Percentiles rank a stretch among this genome's conserved stretches.
These are phyloP conservation scores for Drosophila conformis DNA, from an alignment of 2,888 invertebrate genomes.

Conservation along the genomic window DNA sequence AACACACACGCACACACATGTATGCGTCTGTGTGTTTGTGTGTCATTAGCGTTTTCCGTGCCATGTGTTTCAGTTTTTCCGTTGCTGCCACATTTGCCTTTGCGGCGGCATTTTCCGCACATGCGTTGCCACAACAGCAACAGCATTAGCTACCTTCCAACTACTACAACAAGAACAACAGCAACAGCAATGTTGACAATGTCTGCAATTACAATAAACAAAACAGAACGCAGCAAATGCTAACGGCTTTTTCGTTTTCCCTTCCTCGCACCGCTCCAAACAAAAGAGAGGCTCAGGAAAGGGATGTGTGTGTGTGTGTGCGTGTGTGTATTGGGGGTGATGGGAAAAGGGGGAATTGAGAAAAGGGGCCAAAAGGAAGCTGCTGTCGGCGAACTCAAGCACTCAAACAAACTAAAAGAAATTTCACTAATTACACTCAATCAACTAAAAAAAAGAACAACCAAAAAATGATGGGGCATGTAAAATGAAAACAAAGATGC, in stretches of 20 bases:
- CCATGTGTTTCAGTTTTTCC: conserved; percentile 60
- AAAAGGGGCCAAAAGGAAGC: conserved; percentile 16
- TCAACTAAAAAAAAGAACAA: neutral
- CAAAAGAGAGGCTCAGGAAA: neutral
- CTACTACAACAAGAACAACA: conserved; percentile 23
- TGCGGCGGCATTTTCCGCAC: conserved; percentile 58
- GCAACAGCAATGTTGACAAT: conserved; percentile 57
- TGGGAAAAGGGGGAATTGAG: neutral
- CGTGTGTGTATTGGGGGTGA: neutral
- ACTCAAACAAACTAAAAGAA: conserved; percentile 10
- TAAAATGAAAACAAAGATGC: neutral
- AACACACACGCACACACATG: neutral
- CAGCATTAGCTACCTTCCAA: conserved; percentile 21
- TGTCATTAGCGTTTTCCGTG: conserved; percentile 66
- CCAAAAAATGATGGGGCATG: too few species aligned
- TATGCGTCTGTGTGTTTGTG: conserved; percentile 40
- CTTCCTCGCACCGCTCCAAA: neutral
- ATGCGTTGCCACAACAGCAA: conserved; percentile 48
- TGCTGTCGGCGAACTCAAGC: conserved; percentile 20
- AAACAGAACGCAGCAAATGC: conserved; percentile 75
- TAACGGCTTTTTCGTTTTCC: conserved; percentile 47
- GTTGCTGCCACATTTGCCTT: conserved; percentile 43
- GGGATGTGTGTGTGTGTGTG: neutral
- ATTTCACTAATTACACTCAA: conserved; percentile 39
- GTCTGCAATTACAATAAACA: conserved; percentile 75